Base-by-base conservation (phyloP, 2,888 invertebrate species). In the Mythimna loreyi region DNA sequence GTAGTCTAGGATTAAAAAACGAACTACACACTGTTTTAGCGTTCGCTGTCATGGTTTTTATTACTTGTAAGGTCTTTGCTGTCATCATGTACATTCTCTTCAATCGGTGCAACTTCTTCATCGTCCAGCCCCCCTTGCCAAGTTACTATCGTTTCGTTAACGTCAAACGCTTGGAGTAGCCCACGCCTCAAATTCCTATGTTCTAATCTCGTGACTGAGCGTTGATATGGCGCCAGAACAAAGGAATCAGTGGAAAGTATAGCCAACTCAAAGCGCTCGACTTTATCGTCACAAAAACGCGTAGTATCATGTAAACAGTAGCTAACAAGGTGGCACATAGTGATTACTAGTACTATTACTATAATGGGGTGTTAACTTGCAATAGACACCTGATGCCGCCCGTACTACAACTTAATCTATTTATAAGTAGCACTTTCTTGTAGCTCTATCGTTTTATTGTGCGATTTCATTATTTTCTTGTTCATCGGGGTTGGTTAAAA, bases 341-440 rank as follows among this genome's bases (percentile, higher is more conserved):
- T 85, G 89, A 92, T 90, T 90, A 89, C 87, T 85, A 85, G 75
- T 78, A 84, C 82, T 87, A 87, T 80, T 81, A 78, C 86, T 84
- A 85, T 92, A 92, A 92, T 89, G 83, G 90, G 84, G 89, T 90
- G 93, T 89, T 90, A 92, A 93, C 90, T 87, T 89, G 87, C 89
- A 77, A 85, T 87, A 83, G 83, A 79, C 95, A 94, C 91, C 94
- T 94, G 94, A 89, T 92, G 84, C 81, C 60, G 40, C 47, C 45
- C 69, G 69, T 68, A 40, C 40, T 59, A 78, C 78, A 43, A 79
- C 59, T 53, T 68, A 79, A 78, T 78, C 82, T 73, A 78, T 79
- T 78, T 79, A 73, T 82, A 82, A 78, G 65, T 67, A 59, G 61
- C 59, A 67, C 59, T 72, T 64, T 66, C 62, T 49, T 72, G 71